A percentile compares a stretch with the other conserved stretches of the same genome.
phyloP scores from a whole-genome alignment of 2,888 invertebrate species.

The Drosophila nr. fundita region DNA sequence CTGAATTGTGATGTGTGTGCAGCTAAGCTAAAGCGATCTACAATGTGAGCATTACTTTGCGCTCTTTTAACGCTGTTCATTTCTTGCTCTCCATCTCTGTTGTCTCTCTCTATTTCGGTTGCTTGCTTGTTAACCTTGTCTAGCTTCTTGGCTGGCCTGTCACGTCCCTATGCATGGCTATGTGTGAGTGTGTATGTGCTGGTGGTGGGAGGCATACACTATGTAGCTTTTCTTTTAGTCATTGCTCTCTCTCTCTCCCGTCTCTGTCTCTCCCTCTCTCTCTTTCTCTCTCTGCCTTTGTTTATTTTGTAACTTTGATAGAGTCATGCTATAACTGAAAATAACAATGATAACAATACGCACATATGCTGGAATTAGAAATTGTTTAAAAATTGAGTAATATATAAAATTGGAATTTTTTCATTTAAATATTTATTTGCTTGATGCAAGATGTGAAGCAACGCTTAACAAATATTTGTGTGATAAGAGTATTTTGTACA shows the following conservation, averaged over 20 bases:
- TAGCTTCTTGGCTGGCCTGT: constrained; percentile 2
- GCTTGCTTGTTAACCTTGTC: constrained; percentile 1
- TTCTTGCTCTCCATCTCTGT: not conserved
- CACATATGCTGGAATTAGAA: not conserved
- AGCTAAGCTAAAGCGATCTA: not conserved
- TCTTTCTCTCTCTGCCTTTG: not conserved
- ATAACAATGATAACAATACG: not conserved
- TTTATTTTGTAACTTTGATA: not conserved
- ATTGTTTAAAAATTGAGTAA: not conserved
- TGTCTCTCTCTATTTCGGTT: not conserved
- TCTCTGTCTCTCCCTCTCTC: not conserved
- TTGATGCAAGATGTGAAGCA: not conserved
- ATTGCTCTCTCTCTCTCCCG: not conserved
- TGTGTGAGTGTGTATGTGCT: not conserved
- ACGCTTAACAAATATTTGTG: not conserved
- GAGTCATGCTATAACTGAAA: not conserved
- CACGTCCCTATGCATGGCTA: not conserved
- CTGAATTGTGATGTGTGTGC: not conserved
- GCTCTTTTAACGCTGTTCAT: not conserved
- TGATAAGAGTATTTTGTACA: not conserved
- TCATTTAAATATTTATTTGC: not conserved
- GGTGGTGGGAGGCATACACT: constrained; percentile 3
- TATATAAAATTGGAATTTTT: not conserved
- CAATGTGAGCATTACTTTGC: not conserved
- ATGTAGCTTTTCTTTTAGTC: not conserved